Base-by-base conservation (phyloP, 2,888 invertebrate genomes). In the Apotomis turbidana region DNA sequence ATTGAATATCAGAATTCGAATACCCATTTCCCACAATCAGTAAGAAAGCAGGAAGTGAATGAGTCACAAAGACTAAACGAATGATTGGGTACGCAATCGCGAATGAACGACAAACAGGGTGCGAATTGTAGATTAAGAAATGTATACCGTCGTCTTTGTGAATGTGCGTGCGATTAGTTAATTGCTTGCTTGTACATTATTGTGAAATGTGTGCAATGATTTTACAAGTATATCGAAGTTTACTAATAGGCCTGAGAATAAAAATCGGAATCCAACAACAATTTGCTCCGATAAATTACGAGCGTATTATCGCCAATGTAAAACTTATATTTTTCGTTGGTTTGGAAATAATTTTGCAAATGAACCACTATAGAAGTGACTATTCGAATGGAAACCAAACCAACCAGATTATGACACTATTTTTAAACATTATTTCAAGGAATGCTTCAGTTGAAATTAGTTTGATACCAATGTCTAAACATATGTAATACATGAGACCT, bases 21-120 rank as follows among this genome's bases (percentile, higher is more conserved):
- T 87, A 86, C 84, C 86, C 88, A 84, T 83, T 87, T 88, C 87
- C 89, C 92, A 92, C 92, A 92, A 90, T 91, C 66, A 88, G 86
- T 77, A 79, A 83, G 83, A 81, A 83, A 90, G 89, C 90, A 89
- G 87, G 87, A 89, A 90, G 81, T 80, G 81, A 84, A 80, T 76
- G 76, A 74, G 76, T 78, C 79, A 88, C 87, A 89, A 89, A 84
- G 81, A 85, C 85, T 85, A 86, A 60, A 55, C 61, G 84, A 81
- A 82, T 78, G 83, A 84, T 85, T 86, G 84, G 85, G 85, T 87
- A 90, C 83, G 83, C 84, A 90, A 87, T 90, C 88, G 87, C 82
- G 80, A 83, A 87, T 85, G 78, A 79, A 83, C 84, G 85, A 80
- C 86, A 89, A 88, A 87, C 88, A 86, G 85, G 87, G 76, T 75